These are phyloP conservation scores for Cantharis rustica DNA, from an alignment of 2,888 invertebrate genomes.

Conservation along the genomic window DNA sequence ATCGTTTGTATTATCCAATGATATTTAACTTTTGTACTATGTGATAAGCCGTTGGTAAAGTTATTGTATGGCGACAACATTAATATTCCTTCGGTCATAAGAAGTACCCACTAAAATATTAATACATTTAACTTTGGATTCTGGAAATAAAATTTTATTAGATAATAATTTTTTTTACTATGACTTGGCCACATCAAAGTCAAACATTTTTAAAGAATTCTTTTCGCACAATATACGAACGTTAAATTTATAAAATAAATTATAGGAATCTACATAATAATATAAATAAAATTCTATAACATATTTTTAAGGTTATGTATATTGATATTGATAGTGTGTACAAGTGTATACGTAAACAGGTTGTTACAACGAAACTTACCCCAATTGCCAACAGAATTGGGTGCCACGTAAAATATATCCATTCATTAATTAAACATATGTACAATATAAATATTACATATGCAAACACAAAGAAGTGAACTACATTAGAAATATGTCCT, in stretches of 20 bases:
- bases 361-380: constrained; percentile 33
- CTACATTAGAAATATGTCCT: not conserved
- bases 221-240: not conserved
- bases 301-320: constrained; percentile 16
- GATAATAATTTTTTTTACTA: not conserved
- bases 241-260: not conserved
- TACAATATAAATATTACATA: constrained; percentile 26
- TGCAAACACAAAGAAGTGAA: not conserved
- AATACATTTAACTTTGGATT: not conserved
- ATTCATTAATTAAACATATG: constrained; percentile 28
- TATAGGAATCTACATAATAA: no score
- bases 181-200: no score
- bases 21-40: constrained; percentile 39
- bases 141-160: not conserved
- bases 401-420: constrained; percentile 40
- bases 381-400: constrained; percentile 36
- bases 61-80: constrained; percentile 47
- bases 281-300: not conserved
- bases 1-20: constrained; percentile 48
- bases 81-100: constrained; percentile 51
- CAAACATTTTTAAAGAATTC: not conserved
- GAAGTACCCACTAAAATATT: constrained; percentile 50
- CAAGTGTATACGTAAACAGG: not conserved
- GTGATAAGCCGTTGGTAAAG: constrained; percentile 37
- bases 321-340: not conserved